These are phyloP conservation scores for Lacerta viridis DNA, from an alignment of 2,797 vertebrate genomes.

Conservation along the genomic window DNA sequence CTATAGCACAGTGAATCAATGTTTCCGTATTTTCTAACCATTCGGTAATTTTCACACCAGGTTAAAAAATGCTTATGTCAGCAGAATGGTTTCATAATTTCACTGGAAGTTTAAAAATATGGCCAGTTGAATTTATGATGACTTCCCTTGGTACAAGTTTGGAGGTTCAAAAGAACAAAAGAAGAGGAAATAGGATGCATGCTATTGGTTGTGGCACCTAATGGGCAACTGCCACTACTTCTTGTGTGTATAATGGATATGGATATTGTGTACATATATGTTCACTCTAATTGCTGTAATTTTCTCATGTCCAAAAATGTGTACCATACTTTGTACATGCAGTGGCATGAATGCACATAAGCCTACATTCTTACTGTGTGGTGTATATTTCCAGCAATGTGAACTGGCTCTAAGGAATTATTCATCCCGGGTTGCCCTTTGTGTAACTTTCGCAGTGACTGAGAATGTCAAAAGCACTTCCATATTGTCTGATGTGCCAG, in stretches of 20 bases:
- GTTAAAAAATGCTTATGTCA: not conserved
- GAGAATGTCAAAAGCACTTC: not conserved
- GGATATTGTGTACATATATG: not conserved
- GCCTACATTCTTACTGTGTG: not conserved
- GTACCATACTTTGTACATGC: not conserved
- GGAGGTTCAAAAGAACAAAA: not conserved
- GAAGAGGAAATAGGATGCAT: not conserved
- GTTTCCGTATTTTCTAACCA: conserved; percentile 7
- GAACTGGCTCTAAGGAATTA: not conserved
- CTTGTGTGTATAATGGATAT: not conserved
- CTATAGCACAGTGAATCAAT: not conserved
- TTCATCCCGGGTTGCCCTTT: not conserved
- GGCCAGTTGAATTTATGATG: not conserved
- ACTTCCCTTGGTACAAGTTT: not conserved
- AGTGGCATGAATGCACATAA: not conserved
- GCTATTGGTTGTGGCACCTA: not conserved
- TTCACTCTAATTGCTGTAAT: not conserved
- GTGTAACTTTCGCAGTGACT: not conserved
- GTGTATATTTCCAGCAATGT: not conserved
- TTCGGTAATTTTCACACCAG: not conserved
- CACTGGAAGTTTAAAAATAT: not conserved
- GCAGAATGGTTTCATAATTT: not conserved
- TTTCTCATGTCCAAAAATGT: not conserved
- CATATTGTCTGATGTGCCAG: not conserved
- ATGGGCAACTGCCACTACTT: not conserved